phyloP scores from a whole-genome alignment of 2,888 invertebrate species.

The Aphrophora alni region DNA sequence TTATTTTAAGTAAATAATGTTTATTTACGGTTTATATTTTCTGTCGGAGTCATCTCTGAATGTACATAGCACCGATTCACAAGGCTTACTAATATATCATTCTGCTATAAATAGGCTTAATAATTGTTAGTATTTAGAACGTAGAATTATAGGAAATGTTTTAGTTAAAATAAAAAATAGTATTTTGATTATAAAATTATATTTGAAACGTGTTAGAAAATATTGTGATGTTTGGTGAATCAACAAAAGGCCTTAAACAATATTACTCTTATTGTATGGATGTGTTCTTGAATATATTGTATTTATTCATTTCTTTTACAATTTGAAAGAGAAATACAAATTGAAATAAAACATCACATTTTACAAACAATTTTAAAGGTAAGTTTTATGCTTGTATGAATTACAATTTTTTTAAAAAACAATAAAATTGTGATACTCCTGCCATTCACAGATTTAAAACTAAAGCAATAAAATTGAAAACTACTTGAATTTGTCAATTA shows the following conservation, averaged over 20 bases:
- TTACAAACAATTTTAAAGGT: not conserved
- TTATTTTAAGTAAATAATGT: no score
- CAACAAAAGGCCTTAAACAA: not conserved
- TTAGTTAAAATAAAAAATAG: not conserved
- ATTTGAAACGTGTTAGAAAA: not conserved
- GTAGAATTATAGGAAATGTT: not conserved
- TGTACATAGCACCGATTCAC: no score
- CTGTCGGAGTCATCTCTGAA: no score
- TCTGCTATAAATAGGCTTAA: not conserved
- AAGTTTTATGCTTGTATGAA: not conserved
- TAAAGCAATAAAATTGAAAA: not conserved
- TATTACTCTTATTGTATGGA: not conserved
- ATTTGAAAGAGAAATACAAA: not conserved
- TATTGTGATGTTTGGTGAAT: not conserved
- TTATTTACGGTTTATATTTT: no score
- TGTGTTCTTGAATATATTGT: not conserved
- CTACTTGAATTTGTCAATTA: not conserved
- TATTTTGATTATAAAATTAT: constrained; percentile 6
- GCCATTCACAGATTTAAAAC: not conserved
- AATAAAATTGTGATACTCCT: not conserved
- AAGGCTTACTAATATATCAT: no score
- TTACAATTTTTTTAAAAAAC: not conserved
- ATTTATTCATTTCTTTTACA: not conserved
- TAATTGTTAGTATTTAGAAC: not conserved
- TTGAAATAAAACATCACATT: not conserved